phyloP scores from a whole-genome alignment of 2,888 invertebrate species.

The Agapetus fuscipes region DNA sequence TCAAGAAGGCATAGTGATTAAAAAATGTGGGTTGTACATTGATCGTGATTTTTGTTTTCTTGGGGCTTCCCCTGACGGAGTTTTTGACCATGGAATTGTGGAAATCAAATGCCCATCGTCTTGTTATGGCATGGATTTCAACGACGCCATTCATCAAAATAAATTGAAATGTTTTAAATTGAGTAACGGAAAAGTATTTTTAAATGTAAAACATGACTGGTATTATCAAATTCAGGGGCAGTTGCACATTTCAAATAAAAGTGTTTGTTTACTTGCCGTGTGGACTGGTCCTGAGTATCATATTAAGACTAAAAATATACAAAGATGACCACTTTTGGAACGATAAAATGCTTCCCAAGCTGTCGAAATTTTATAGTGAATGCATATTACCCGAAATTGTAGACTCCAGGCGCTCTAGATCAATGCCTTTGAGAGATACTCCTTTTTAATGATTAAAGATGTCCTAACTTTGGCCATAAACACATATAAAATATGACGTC shows the following conservation, averaged over 20 bases:
- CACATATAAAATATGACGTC: too few relatives aligned
- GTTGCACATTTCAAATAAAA: conserved; percentile 9
- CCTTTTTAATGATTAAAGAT: too few relatives aligned
- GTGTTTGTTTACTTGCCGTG: conserved; percentile 7
- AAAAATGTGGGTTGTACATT: conserved; percentile 15
- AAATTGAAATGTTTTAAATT: conserved; percentile 2
- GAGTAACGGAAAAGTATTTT: conserved; percentile 1
- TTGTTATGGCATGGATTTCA: not conserved
- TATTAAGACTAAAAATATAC: too few relatives aligned
- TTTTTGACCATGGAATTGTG: conserved; percentile 4
- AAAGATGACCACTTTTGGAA: conserved; percentile 11
- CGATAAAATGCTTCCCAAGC: conserved; percentile 7
- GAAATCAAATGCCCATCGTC: conserved; percentile 9
- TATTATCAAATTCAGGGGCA: conserved; percentile 14
- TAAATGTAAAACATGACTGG: conserved; percentile 7
- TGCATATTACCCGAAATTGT: conserved; percentile 6
- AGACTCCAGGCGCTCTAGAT: conserved; percentile 2
- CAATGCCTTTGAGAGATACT: conserved; percentile 4
- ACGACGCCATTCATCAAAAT: conserved; percentile 3
- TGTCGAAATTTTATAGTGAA: conserved; percentile 4
- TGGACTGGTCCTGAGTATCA: conserved; percentile 3
- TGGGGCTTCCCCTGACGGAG: conserved; percentile 19
- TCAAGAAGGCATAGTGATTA: conserved; percentile 8
- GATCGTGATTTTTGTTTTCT: conserved; percentile 13
- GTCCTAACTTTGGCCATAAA: too few relatives aligned